Evolutionary conservation across 2,888 invertebrate genomes (phyloP), one percentile per base, ranked within the genome.

Genomic region (Meiosimyza platycephala): DNA sequence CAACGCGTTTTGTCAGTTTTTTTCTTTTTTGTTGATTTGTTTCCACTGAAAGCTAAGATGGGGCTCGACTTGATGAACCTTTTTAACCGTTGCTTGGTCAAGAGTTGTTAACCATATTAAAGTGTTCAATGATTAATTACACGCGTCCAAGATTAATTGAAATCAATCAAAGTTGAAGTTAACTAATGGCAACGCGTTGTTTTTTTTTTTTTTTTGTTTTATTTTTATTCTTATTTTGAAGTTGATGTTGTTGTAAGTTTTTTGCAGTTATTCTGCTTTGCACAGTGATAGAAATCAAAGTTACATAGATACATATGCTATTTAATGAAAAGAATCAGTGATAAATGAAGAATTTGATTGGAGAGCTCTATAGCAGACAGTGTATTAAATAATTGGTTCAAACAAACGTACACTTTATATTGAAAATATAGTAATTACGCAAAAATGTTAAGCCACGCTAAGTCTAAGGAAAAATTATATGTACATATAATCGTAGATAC

Each of bases 131-230:
- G 86, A 86, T 86, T 86, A 86, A 86, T 86, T 85, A 85, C 84
- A 85, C 84, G 84, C 85, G 84, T 82, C 83, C 83, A 85, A 86
- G 86, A 86, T 86, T 86, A 86, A 86, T 86, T 86, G 85, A 85
- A 86, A 85, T 86, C 86, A 86, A 86, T 86, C 86, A 86, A 85
- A 86, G 82, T 82, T 85, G 86, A 86, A 86, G 86, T 85, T 86
- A 86, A 86, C 86, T 86, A 86, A 86, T 86, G 86, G 85, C 85
- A 82, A 84, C 83, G 82, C 82, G 85, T 84, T 85, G 83, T 82
- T 84, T 82, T 82, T 80, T 62, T 66, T 57, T 72, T 40, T 48
- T 71, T 66, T 57, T 40, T 48, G 72, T 22, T 22, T 66, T 62
- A 28, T 57, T 67, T 65, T 59, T 69, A 72, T 54, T 59, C 71